Evolutionary conservation across 2,113 vertebrate species (phyloP).

Genomic region (Meriones unguiculatus): DNA sequence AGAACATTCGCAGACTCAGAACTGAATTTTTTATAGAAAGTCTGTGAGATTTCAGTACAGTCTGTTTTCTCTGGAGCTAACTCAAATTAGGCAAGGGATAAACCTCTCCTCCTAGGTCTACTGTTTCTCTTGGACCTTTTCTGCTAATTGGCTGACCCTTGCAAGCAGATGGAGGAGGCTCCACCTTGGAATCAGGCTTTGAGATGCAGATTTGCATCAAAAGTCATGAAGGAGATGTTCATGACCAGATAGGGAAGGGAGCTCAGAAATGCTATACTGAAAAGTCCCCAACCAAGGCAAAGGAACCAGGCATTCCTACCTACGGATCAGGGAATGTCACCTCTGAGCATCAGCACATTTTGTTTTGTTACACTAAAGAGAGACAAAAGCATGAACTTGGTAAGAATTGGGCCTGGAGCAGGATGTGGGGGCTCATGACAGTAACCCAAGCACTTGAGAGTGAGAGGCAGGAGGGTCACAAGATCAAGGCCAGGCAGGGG

Average conservation of each 20-base stretch:
- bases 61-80: slow-evolving; percentile 51
- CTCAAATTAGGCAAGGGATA: slow-evolving; percentile 4
- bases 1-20: neutral
- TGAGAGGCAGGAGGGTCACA: neutral
- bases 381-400: neutral
- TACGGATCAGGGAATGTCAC: neutral
- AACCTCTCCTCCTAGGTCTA: neutral
- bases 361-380: neutral
- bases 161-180: neutral
- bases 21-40: slow-evolving; percentile 30
- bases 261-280: neutral
- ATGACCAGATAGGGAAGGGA: neutral
- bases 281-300: neutral
- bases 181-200: neutral
- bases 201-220: neutral
- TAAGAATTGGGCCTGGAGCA: neutral
- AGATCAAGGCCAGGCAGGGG: neutral
- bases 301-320: neutral
- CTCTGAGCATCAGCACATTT: neutral
- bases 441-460: neutral
- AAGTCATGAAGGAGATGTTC: neutral
- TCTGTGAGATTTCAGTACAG: neutral
- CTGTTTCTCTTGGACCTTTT: neutral
- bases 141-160: neutral
- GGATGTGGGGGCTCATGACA: neutral